Evolutionary conservation across 2,888 invertebrate species (phyloP).

Genomic region (Nebria salina): DNA sequence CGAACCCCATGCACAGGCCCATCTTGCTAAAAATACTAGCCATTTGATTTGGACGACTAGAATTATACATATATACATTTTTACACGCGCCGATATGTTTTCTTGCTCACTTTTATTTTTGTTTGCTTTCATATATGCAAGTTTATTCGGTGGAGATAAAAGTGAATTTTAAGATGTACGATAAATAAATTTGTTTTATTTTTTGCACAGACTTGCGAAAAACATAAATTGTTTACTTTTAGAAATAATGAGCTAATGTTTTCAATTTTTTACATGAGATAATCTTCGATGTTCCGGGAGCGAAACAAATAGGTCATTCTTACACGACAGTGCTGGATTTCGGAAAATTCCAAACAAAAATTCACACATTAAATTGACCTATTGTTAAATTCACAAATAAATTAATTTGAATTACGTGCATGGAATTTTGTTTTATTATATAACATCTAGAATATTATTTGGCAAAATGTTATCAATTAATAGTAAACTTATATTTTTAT

Average conservation of each 20-base stretch:
- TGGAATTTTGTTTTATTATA: neutral
- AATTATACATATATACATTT: constrained; percentile 38
- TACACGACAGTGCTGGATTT: neutral
- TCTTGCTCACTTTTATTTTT: constrained; percentile 39
- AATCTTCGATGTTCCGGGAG: neutral
- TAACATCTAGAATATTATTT: neutral
- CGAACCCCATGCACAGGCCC: neutral
- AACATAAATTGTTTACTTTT: neutral
- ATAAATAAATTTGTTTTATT: too few relatives aligned
- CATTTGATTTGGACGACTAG: neutral
- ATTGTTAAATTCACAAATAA: neutral
- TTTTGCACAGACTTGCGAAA: too few relatives aligned
- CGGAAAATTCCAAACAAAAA: neutral
- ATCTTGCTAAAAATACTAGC: neutral
- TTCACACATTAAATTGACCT: neutral
- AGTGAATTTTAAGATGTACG: constrained; percentile 2
- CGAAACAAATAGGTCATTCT: neutral
- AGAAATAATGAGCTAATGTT: neutral
- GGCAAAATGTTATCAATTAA: too few relatives aligned
- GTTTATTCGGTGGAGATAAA: constrained; percentile 21
- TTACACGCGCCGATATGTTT: constrained; percentile 39
- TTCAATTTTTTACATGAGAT: neutral
- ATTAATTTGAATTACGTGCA: neutral
- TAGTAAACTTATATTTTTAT: too few relatives aligned
- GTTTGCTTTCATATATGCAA: constrained; percentile 32